phyloP scores from a whole-genome alignment of 2,113 vertebrate species.

The Tupaia chinensis region DNA sequence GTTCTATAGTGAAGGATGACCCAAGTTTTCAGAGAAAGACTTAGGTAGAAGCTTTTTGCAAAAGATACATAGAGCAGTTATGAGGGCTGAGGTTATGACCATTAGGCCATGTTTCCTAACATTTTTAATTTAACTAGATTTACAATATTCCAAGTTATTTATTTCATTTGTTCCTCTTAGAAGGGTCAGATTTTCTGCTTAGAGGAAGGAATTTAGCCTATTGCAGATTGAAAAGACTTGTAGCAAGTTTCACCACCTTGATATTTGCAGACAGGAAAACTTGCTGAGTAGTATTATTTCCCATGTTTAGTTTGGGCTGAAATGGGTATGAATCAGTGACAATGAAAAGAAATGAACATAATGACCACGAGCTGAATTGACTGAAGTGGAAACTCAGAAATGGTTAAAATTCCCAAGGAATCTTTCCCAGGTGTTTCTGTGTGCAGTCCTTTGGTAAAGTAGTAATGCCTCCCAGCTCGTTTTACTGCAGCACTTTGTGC shows the following conservation, averaged over 20 bases:
- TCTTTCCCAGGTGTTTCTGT: not conserved
- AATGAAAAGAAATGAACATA: constrained; percentile 17
- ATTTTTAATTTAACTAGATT: not conserved
- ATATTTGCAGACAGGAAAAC: not conserved
- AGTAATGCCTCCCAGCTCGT: not conserved
- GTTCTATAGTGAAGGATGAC: not conserved
- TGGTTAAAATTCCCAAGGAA: constrained; percentile 30
- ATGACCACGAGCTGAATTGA: not conserved
- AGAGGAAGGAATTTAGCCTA: not conserved
- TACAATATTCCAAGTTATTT: not conserved
- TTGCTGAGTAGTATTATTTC: not conserved
- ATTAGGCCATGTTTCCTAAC: not conserved
- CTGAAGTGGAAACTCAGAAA: not conserved
- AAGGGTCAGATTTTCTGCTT: not conserved
- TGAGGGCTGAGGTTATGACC: not conserved
- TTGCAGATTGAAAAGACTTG: not conserved
- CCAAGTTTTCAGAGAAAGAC: constrained; percentile 16
- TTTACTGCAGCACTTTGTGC: not conserved
- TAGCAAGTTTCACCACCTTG: not conserved
- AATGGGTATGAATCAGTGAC: not conserved
- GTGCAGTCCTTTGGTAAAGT: not conserved
- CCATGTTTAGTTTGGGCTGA: not conserved
- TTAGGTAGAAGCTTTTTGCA: not conserved
- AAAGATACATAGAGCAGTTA: not conserved
- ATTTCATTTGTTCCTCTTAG: not conserved